These are phyloP conservation scores for Anorthoa munda DNA, from an alignment of 2,888 invertebrate genomes.

Conservation along the genomic window DNA sequence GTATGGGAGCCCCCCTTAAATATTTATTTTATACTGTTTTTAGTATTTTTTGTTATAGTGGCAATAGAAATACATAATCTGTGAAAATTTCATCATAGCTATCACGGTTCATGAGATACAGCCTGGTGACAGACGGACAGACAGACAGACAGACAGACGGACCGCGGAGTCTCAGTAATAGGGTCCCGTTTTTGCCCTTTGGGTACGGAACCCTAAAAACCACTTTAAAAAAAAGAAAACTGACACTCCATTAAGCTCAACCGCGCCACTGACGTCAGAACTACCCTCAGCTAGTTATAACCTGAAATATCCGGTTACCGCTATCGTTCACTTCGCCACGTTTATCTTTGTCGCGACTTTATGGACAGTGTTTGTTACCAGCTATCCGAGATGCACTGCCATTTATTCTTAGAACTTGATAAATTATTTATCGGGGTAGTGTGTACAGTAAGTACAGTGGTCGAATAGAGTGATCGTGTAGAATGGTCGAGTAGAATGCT, in stretches of 20 bases:
- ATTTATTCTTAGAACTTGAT: background rate
- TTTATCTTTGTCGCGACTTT: conserved; percentile 13
- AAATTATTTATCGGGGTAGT: background rate
- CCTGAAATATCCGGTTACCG: conserved; percentile 27
- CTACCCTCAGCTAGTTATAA: conserved; percentile 27
- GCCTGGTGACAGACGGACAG: no score
- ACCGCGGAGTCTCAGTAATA: no score
- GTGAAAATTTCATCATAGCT: no score
- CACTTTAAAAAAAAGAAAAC: background rate
- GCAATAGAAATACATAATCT: no score
- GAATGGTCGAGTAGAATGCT: background rate
- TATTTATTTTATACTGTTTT: no score
- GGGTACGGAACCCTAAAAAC: background rate
- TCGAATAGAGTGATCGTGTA: background rate
- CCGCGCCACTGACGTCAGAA: conserved; percentile 2
- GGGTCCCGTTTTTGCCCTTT: no score
- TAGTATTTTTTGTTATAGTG: no score
- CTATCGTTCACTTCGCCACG: conserved; percentile 3
- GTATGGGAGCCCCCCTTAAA: no score
- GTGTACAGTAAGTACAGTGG: no score
- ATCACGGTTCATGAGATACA: no score
- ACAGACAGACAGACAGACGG: no score
- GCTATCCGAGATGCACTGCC: conserved; percentile 3
- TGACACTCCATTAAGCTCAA: background rate
- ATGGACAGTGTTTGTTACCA: conserved; percentile 4